Percentiles rank a stretch among this genome's conserved stretches.
phyloP scores from a whole-genome alignment of 2,888 invertebrate species.

The Linyphia triangularis region DNA sequence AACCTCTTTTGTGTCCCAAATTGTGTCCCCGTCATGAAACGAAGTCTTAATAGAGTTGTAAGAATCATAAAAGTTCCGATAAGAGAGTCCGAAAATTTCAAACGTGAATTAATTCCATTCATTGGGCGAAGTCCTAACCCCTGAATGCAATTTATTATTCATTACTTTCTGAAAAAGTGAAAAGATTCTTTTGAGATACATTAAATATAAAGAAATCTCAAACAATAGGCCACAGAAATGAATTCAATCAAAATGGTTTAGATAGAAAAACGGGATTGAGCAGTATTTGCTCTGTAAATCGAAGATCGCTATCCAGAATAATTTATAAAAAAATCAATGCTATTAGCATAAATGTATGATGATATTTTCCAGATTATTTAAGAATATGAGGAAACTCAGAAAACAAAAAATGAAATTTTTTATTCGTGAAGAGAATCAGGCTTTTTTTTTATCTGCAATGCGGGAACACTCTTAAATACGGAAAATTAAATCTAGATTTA shows the following conservation, averaged over 20 bases:
- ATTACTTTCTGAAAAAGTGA: constrained; percentile 15
- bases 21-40: neutral
- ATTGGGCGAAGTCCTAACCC: neutral
- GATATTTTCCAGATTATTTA: constrained; percentile 42
- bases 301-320: constrained; percentile 20
- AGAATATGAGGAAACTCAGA: too few species aligned
- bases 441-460: too few species aligned
- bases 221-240: constrained; percentile 16
- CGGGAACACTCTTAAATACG: too few species aligned
- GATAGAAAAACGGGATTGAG: constrained; percentile 33
- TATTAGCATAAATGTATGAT: constrained; percentile 51
- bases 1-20: constrained; percentile 12
- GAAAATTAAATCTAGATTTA: too few species aligned
- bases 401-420: too few species aligned
- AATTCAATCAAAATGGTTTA: constrained; percentile 39
- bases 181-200: neutral
- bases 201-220: neutral
- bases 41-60: constrained; percentile 21
- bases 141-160: constrained; percentile 24
- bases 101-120: constrained; percentile 31
- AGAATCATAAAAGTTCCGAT: neutral
- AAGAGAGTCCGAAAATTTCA: constrained; percentile 15
- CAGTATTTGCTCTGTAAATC: constrained; percentile 7
- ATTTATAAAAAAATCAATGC: constrained; percentile 19
- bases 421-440: too few species aligned